Conservation (phyloP, 1,140 invertebrate genomes). For the Andrena cerasifolii region DNA sequence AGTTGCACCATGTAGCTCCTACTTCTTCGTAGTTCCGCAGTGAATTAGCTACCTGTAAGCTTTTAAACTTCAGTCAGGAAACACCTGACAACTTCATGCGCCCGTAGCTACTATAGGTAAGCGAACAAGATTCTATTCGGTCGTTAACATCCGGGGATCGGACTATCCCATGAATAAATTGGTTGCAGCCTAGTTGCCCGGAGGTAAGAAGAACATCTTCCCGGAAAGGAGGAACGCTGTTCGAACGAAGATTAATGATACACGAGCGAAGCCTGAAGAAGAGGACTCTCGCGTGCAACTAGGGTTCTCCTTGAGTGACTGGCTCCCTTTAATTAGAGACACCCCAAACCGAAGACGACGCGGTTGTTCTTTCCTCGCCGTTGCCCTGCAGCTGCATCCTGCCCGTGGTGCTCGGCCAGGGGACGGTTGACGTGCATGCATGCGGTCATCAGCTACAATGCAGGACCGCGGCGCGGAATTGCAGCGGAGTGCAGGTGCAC, state of each 20-base stretch:
- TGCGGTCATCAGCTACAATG: constrained; percentile 15
- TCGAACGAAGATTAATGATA: neutral
- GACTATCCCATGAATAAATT: too few species aligned
- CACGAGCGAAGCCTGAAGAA: neutral
- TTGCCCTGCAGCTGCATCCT: constrained; percentile 18
- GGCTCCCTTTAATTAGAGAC: constrained; percentile 8
- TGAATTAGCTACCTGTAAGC: too few species aligned
- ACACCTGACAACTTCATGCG: too few species aligned
- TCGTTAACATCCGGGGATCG: too few species aligned
- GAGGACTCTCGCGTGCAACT: neutral
- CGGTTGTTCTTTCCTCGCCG: constrained; percentile 6
- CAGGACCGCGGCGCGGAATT: constrained; percentile 23
- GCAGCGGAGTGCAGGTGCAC: constrained; percentile 38
- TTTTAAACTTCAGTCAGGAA: too few species aligned
- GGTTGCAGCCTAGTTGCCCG: too few species aligned
- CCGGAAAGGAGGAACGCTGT: too few species aligned
- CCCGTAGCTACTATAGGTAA: too few species aligned
- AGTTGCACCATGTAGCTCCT: too few species aligned
- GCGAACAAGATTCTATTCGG: too few species aligned
- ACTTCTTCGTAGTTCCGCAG: too few species aligned
- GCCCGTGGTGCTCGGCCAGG: neutral
- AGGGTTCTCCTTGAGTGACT: constrained; percentile 18
- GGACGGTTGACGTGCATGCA: neutral
- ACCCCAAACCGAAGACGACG: constrained; percentile 5
- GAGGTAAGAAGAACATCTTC: too few species aligned